These are phyloP conservation scores for Ptychadena robeensis DNA, from an alignment of 2,797 vertebrate species.

Conservation along the genomic window DNA sequence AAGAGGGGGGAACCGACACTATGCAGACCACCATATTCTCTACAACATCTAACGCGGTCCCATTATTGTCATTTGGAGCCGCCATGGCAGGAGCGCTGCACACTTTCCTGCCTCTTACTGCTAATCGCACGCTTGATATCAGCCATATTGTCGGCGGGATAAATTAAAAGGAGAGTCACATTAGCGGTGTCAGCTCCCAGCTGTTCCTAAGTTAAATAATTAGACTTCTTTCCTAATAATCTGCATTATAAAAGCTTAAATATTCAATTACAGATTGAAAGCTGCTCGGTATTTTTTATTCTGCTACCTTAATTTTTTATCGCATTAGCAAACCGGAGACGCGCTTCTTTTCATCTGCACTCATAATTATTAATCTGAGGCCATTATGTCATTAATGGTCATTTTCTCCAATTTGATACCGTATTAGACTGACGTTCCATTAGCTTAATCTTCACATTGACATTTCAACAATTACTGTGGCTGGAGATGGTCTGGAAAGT, in stretches of 20 bases:
- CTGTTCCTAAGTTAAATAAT: conserved; percentile 76
- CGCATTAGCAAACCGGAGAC: conserved; percentile 53
- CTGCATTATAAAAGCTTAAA: conserved; percentile 67
- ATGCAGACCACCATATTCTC: no score
- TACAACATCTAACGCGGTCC: no score
- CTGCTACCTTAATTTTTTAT: conserved; percentile 49
- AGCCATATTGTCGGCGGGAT: conserved; percentile 71
- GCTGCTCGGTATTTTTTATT: conserved; percentile 50
- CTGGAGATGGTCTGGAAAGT: neutral
- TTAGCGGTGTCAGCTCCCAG: conserved; percentile 73
- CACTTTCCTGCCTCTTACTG: conserved; percentile 38
- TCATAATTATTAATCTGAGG: conserved; percentile 9
- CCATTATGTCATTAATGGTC: conserved; percentile 17
- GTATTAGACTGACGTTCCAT: neutral
- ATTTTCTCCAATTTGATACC: neutral
- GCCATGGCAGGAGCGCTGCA: neutral
- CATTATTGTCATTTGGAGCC: conserved; percentile 56
- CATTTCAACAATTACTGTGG: neutral
- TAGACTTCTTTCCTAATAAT: conserved; percentile 64
- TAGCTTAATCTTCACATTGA: neutral
- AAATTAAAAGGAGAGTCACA: conserved; percentile 72
- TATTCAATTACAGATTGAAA: conserved; percentile 69
- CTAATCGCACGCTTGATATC: conserved; percentile 71
- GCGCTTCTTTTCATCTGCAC: conserved; percentile 2
- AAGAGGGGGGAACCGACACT: neutral